These are phyloP conservation scores for Thripadectes ignobilis DNA, from an alignment of 2,797 vertebrate species.

Conservation along the genomic window DNA sequence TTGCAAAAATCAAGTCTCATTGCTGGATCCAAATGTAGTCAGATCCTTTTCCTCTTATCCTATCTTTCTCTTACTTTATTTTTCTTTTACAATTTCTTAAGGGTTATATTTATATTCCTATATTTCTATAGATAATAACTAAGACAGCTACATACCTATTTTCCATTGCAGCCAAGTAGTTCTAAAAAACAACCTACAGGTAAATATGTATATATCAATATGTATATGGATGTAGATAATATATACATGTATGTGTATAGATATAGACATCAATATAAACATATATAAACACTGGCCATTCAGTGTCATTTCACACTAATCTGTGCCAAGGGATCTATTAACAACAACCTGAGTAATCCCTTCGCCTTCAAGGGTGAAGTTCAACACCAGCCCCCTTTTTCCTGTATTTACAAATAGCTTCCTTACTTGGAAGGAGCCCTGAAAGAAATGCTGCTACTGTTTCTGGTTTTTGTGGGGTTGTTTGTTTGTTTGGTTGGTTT, in stretches of 20 bases:
- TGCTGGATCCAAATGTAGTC: not conserved
- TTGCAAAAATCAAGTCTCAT: too few species aligned
- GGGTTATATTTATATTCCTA: not conserved
- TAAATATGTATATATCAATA: not conserved
- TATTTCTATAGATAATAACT: not conserved
- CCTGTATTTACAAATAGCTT: not conserved
- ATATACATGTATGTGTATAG: not conserved
- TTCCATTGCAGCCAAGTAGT: not conserved
- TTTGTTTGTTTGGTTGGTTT: too few species aligned
- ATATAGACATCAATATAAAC: too few species aligned
- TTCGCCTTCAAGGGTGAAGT: not conserved
- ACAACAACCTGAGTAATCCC: not conserved
- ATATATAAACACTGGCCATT: not conserved
- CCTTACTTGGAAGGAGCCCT: not conserved
- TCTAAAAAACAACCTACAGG: not conserved
- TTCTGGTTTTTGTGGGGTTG: too few species aligned
- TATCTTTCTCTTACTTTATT: not conserved
- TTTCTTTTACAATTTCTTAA: not conserved
- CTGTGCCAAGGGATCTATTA: not conserved
- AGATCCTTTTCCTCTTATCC: not conserved
- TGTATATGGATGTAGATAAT: not conserved
- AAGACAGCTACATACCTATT: not conserved
- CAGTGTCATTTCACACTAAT: not conserved
- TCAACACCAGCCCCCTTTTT: not conserved
- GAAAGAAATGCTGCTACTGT: not conserved